Base-by-base conservation (phyloP, 2,888 invertebrate genomes). In the Hypena proboscidalis region DNA sequence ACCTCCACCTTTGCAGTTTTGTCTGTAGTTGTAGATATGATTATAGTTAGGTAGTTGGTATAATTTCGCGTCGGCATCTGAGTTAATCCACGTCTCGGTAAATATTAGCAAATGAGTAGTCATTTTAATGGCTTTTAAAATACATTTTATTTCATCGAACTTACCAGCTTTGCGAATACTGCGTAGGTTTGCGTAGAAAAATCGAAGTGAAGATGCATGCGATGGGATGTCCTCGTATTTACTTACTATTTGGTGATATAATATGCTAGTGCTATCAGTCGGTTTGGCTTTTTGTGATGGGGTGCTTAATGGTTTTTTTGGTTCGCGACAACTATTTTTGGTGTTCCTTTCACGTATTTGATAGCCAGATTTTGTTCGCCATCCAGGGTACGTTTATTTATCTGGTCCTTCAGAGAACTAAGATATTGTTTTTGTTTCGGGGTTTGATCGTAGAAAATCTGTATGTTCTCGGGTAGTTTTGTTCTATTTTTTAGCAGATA, bases 331-430 rank as follows among this genome's bases (percentile, higher is more conserved):
- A n/a, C n/a, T n/a, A 62, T 65, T 7, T 20, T 47, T 0, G 66
- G 67, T 20, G 27, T 45, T 10, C 64, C 70, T 35, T 63, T 61
- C 3, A 58, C 33, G 25, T 67, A 70, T 45, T 70, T 70, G 3
- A 70, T 67, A 8, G 34, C 50, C 1, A 63, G 26, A 9, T 63
- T 29, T 7, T 11, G 42, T 39, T 67, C 62, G 1, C 67, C 67
- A 4, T 47, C 37, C 11, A 50, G 25, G 27, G 22, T 21, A 1
- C 66, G 51, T 5, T 42, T 36, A 4, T 22, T 25, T 8, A 63
- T n/a, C 20, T 63, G 51, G 3, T 57, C 52, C 40, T 43, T 53
- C 2, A 64, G 1, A 1, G 17, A 35, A 37, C 56, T 25, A 1
- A 62, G 7, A 56, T 10, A 31, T 25, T n/a, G n/a, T 39, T 55